A percentile compares a stretch with the other conserved stretches of the same genome.
Evolutionary conservation across 2,797 vertebrate genomes (phyloP).

Genomic region (Arctocebus calabarensis): DNA sequence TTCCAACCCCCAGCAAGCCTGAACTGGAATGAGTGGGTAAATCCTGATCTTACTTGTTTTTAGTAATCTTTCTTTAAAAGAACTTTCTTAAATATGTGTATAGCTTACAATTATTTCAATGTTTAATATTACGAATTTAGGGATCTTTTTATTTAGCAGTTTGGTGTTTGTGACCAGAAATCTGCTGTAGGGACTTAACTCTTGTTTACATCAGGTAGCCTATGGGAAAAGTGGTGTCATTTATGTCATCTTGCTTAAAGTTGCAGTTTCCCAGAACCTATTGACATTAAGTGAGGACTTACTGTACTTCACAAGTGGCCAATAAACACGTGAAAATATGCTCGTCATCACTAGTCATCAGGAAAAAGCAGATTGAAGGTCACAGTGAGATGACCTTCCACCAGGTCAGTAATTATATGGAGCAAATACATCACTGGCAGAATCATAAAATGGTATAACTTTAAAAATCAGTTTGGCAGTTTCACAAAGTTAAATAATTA

Average conservation of each 20-base stretch:
- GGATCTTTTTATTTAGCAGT: background rate
- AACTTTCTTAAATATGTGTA: background rate
- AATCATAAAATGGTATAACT: background rate
- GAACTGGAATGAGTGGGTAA: background rate
- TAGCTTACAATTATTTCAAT: background rate
- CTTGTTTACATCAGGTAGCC: background rate
- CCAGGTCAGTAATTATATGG: background rate
- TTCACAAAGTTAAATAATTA: slow-evolving; percentile 19
- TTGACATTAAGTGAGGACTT: background rate
- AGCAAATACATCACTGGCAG: background rate
- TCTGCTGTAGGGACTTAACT: background rate
- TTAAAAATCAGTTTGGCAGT: background rate
- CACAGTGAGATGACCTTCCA: background rate
- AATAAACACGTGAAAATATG: background rate
- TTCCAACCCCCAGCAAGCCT: background rate
- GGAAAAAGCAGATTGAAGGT: background rate
- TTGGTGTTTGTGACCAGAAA: background rate
- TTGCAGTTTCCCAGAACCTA: background rate
- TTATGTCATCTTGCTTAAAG: background rate
- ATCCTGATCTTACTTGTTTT: background rate
- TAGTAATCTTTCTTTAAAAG: background rate
- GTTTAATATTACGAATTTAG: background rate
- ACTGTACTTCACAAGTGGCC: background rate
- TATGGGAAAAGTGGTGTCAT: background rate
- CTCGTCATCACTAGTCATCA: background rate